Evolutionary conservation across 2,888 invertebrate genomes (phyloP).

Genomic region (Tetragonula carbonaria): DNA sequence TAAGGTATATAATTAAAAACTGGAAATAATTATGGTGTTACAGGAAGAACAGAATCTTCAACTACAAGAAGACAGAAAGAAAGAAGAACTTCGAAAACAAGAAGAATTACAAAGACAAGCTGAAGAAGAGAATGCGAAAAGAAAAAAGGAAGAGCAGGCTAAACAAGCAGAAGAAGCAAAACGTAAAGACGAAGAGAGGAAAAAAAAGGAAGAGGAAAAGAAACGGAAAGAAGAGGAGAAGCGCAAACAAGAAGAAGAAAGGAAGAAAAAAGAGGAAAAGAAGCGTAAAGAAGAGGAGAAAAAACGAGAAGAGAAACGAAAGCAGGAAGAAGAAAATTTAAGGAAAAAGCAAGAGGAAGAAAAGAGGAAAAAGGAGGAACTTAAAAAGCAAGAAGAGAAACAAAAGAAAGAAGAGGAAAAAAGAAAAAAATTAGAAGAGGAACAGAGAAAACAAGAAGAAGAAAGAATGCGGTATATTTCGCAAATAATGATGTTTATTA

Average conservation of each 20-base stretch:
- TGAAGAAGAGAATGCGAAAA: conserved; percentile 75
- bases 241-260: conserved; percentile 85
- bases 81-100: conserved; percentile 84
- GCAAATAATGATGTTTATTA: not conserved
- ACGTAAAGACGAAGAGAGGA: conserved; percentile 85
- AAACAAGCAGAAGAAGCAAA: conserved; percentile 78
- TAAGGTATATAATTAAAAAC: not conserved
- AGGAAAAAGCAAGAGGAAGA: conserved; percentile 84
- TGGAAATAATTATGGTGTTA: not conserved
- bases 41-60: conserved; percentile 78
- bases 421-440: conserved; percentile 84
- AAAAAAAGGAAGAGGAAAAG: conserved; percentile 85
- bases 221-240: conserved; percentile 85
- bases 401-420: conserved; percentile 81
- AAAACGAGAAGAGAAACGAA: conserved; percentile 81
- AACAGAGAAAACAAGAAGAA: conserved; percentile 79
- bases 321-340: conserved; percentile 85
- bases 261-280: conserved; percentile 85
- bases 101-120: conserved; percentile 83
- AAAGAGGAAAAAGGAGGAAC: conserved; percentile 79
- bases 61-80: conserved; percentile 84
- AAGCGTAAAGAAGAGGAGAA: conserved; percentile 84
- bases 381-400: conserved; percentile 72
- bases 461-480: conserved; percentile 74
- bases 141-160: conserved; percentile 78